A percentile compares a stretch with the other conserved stretches of the same genome.
These are phyloP conservation scores for Eleginops maclovinus DNA, from an alignment of 2,113 vertebrate species.

Conservation along the genomic window DNA sequence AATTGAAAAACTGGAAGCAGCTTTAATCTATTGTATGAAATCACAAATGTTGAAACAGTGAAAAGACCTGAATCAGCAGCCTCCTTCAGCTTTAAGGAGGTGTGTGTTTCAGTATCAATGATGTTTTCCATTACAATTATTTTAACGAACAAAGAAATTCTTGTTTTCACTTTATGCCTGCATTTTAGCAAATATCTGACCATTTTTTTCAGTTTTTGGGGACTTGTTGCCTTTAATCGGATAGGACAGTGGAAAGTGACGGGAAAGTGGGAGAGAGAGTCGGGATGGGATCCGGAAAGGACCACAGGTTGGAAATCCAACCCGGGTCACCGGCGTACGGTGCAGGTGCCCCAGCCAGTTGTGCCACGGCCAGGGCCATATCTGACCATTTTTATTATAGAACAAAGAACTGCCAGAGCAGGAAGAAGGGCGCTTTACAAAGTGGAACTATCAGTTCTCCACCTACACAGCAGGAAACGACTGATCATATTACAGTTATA, in stretches of 20 bases:
- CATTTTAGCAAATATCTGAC: not conserved
- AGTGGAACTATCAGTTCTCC: not conserved
- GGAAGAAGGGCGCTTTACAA: not conserved
- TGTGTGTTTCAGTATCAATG: not conserved
- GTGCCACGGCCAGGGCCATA: too few species aligned
- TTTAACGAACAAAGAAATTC: not conserved
- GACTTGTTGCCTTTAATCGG: too few species aligned
- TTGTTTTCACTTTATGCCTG: not conserved
- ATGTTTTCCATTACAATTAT: not conserved
- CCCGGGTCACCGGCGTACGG: too few species aligned
- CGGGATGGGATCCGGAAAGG: too few species aligned
- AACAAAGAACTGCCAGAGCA: too few species aligned
- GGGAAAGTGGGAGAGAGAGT: too few species aligned
- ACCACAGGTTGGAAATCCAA: too few species aligned
- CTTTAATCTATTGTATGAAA: not conserved
- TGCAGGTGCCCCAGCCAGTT: too few species aligned
- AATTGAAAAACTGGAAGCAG: not conserved
- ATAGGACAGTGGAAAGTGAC: too few species aligned
- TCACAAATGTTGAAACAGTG: not conserved
- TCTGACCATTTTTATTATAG: not conserved
- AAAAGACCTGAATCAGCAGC: not conserved
- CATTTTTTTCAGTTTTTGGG: too few species aligned
- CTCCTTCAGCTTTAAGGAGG: not conserved
- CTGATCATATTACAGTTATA: not conserved
- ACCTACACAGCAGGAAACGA: not conserved